These are phyloP conservation scores for Chrysaora quinquecirrha DNA, from an alignment of 30 jellyfish, hydroid and myxozoan genomes.

Conservation along the genomic window DNA sequence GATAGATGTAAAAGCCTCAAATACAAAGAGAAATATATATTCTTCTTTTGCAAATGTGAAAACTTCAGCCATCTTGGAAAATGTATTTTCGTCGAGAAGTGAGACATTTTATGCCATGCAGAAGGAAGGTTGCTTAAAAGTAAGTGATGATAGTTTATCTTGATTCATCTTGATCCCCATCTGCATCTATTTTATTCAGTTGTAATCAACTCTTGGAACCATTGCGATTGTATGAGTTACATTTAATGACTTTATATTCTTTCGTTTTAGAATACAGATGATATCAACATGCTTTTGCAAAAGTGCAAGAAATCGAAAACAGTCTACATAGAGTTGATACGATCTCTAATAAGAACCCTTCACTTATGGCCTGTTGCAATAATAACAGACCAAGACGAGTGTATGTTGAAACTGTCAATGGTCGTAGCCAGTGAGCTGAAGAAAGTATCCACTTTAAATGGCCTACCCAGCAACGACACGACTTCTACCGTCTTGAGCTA, in stretches of 20 bases:
- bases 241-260: neutral
- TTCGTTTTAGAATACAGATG: neutral
- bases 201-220: no score
- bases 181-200: no score
- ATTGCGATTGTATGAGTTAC: no score
- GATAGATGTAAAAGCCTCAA: no score
- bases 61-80: neutral
- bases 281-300: neutral
- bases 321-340: constrained; percentile 1
- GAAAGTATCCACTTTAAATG: neutral
- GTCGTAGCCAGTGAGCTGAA: neutral
- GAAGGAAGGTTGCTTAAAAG: neutral
- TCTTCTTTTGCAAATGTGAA: neutral
- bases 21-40: neutral
- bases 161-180: no score
- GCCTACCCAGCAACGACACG: neutral
- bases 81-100: neutral
- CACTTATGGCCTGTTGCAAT: neutral
- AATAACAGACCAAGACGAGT: neutral
- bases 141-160: no score
- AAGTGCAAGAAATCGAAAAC: neutral
- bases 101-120: neutral
- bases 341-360: neutral
- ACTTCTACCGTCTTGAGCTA: neutral
- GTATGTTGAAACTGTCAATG: neutral